Evolutionary conservation across 2,797 vertebrate genomes (phyloP), one percentile per base, ranked within the genome.

Genomic region (Distichodus sexfasciatus): DNA sequence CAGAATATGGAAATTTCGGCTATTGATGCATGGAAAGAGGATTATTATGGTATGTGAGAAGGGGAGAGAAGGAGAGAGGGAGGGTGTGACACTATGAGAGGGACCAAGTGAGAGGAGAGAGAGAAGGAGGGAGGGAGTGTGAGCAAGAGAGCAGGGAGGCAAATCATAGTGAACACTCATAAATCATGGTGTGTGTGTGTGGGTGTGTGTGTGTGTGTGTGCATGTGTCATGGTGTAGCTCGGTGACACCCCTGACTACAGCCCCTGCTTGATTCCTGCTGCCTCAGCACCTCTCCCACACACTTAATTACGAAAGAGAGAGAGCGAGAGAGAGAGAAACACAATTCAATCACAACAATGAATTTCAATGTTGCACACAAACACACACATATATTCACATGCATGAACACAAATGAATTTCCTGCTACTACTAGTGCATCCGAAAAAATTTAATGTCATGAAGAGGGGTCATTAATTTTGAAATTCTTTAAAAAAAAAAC

Each of bases 211-310:
- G 57, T 43, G 57, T 54, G 26, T 48, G 58, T 31, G 53, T 26
- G 6, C 57, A 46, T 35, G 26, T 9, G 31, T 72, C 48, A 71
- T 61, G 50, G 57, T 48, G 40, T 19, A 15, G 31, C 26, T 40
- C 11, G 65, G 41, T 62, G 48, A 61, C 36, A 54, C 46, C 47
- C 60, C 17, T 57, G 15, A 17, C 43, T 8, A 24, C 29, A 36
- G 53, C 31, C 38, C 6, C 17, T 46, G 46, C 17, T 26, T 70
- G 46, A 12, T 61, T 69, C 40, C 41, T 76, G 66, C 59, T 68
- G 69, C 14, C 69, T 77, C 69, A 75, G 75, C 72, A 75, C 40
- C 40, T 36, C 63, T 33, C 46, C 21, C 55, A 67, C 53, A 60
- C 64, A 76, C 72, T 69, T 68, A 28, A 72, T 64, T 55, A 57